Evolutionary conservation across 1,140 invertebrate species (phyloP), one percentile per base, ranked within the genome.

Genomic region (Chrysopa pallens): DNA sequence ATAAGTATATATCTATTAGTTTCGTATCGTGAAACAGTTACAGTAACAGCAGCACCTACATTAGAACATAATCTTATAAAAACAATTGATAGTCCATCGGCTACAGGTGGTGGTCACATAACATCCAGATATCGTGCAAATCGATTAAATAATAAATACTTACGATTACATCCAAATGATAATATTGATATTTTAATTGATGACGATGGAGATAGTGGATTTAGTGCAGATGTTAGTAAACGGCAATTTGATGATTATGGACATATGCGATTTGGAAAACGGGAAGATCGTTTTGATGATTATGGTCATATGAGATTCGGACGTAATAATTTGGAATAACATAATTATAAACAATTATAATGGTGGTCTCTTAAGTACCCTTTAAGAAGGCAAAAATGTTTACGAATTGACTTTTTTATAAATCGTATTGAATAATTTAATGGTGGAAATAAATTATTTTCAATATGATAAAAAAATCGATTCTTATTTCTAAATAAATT

Each of bases 281-380:
- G 72, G 15, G 63, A 68, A 43, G 66, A 73, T 45, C 52, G 68
- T 27, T 76, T 73, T 50, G 74, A 78, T 48, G 75, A 80, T 52
- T 80, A 80, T 45, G 77, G 77, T 1, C 76, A 79, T 52, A 64
- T 80, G 57, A 58, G 77, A 49, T 80, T 78, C 50, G 77, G 77
- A 11, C 62, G 72, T 38, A 56, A 51, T 39, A 53, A 48, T 23
- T 36, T 14, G 14, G 51, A 52, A 23, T 12, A 45, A 38, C 35
- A 23, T 5, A 23, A 23, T 23, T 23, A 23, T 23, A 23, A 2
- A 5, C 2, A 23, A 23, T 23, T 23, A 23, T 23, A 23, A 23
- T 23, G 17, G 17, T 23, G 17, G 17, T 23, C n/a, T n/a, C n/a
- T n/a, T n/a, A n/a, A n/a, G n/a, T n/a, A n/a, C n/a, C n/a, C n/a